A percentile compares a stretch with the other conserved stretches of the same genome.
These are phyloP conservation scores for Drosophila paramelanica DNA, from an alignment of 2,888 invertebrate species.

Conservation along the genomic window DNA sequence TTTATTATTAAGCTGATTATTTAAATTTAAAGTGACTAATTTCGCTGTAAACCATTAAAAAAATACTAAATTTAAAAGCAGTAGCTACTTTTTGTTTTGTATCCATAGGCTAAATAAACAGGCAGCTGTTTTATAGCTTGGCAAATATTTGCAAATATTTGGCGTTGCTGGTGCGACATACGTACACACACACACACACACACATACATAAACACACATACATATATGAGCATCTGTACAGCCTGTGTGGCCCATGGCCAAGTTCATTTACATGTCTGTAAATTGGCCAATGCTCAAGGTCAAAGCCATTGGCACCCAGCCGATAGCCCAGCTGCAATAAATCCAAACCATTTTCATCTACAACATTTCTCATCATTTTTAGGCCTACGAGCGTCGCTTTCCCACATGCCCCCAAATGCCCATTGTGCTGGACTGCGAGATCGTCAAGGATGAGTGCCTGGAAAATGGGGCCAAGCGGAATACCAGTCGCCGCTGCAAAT, in stretches of 20 bases:
- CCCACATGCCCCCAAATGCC: conserved; percentile 97
- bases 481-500: conserved; percentile 93
- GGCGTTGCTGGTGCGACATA: conserved; percentile 15
- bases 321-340: not conserved
- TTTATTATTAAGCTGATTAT: too few species aligned
- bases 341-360: conserved; percentile 15
- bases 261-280: conserved; percentile 47
- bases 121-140: conserved; percentile 48
- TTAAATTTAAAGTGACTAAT: not conserved
- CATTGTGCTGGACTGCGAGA: conserved; percentile 94
- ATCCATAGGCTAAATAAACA: conserved; percentile 14
- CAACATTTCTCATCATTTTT: conserved; percentile 63
- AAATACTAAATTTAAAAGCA: not conserved
- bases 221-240: conserved; percentile 14
- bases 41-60: not conserved
- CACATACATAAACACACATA: not conserved
- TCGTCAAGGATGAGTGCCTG: conserved; percentile 91
- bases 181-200: not conserved
- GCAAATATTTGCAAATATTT: conserved; percentile 36
- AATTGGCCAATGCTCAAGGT: conserved; percentile 58
- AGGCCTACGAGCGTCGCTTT: conserved; percentile 98
- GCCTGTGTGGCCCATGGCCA: conserved; percentile 51
- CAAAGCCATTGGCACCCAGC: conserved; percentile 33
- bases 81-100: not conserved
- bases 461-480: conserved; percentile 91